Percentiles rank a stretch among this genome's conserved stretches.
Conservation (phyloP, 2,888 invertebrate species). For the Acleris emargana region DNA sequence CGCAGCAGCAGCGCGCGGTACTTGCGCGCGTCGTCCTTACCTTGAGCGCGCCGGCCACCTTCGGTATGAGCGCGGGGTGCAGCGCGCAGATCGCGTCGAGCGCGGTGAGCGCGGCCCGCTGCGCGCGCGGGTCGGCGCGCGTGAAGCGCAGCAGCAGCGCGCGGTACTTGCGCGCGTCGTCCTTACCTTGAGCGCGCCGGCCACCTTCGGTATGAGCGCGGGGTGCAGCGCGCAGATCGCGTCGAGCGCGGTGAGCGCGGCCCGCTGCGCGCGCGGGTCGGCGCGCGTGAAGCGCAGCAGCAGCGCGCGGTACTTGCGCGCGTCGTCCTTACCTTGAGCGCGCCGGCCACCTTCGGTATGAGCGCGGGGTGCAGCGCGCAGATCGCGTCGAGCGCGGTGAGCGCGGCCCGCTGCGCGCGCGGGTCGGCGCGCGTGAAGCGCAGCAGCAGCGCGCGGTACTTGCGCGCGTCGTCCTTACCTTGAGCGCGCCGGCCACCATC, state of each 20-base stretch:
- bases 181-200: constrained; percentile 83
- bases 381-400: constrained; percentile 97
- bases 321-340: constrained; percentile 91
- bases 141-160: constrained; percentile 97
- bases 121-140: constrained; percentile 93
- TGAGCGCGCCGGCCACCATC: constrained; percentile 88
- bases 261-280: constrained; percentile 93
- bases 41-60: constrained; percentile 95
- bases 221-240: constrained; percentile 94
- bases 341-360: constrained; percentile 94
- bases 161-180: constrained; percentile 92
- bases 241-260: constrained; percentile 97
- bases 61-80: constrained; percentile 91
- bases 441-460: constrained; percentile 96
- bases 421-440: constrained; percentile 94
- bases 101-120: constrained; percentile 96
- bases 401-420: constrained; percentile 94
- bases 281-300: constrained; percentile 97
- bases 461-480: constrained; percentile 89
- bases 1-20: too few species aligned
- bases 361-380: constrained; percentile 91
- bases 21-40: constrained; percentile 49
- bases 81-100: constrained; percentile 95
- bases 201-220: constrained; percentile 92
- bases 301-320: constrained; percentile 92